Evolutionary conservation across 1,140 invertebrate species (phyloP).

Genomic region (Daktulosphaira vitifoliae): DNA sequence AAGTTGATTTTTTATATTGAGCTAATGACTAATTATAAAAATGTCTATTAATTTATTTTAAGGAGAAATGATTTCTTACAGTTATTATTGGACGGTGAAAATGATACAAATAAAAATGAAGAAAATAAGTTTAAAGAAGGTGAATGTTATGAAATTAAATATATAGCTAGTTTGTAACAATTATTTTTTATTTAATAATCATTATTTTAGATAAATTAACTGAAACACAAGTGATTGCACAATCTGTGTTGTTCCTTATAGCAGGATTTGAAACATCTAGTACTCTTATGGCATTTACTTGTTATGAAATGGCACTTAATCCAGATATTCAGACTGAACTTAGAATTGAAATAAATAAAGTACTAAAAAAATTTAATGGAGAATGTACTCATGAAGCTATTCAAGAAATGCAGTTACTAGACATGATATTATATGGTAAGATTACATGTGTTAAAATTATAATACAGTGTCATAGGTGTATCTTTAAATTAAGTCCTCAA

Average conservation of each 20-base stretch:
- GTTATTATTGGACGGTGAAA: slow-evolving; percentile 38
- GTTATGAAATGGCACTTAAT: slow-evolving; percentile 47
- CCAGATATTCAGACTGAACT: slow-evolving; percentile 48
- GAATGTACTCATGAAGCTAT: slow-evolving; percentile 48
- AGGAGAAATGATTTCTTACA: slow-evolving; percentile 41
- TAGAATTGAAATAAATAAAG: slow-evolving; percentile 49
- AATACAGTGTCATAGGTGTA: neutral
- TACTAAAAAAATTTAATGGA: slow-evolving; percentile 42
- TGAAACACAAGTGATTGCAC: slow-evolving; percentile 45
- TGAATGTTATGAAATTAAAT: neutral
- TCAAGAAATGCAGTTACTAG: slow-evolving; percentile 43
- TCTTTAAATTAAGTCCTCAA: neutral
- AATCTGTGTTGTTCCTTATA: slow-evolving; percentile 53
- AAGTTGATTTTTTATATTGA: too few relatives aligned
- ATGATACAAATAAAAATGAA: neutral
- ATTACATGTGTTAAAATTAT: slow-evolving; percentile 6
- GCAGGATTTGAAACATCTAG: slow-evolving; percentile 56
- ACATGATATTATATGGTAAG: slow-evolving; percentile 44
- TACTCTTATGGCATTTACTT: slow-evolving; percentile 45
- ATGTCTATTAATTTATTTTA: neutral
- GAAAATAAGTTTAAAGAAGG: slow-evolving; percentile 9
- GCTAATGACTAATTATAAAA: too few relatives aligned
- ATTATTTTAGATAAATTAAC: slow-evolving; percentile 13
- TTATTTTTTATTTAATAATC: neutral
- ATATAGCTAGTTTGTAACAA: too few relatives aligned